Evolutionary conservation across 2,888 invertebrate species (phyloP), one percentile per base, ranked within the genome.

Genomic region (Calameuta idolon): DNA sequence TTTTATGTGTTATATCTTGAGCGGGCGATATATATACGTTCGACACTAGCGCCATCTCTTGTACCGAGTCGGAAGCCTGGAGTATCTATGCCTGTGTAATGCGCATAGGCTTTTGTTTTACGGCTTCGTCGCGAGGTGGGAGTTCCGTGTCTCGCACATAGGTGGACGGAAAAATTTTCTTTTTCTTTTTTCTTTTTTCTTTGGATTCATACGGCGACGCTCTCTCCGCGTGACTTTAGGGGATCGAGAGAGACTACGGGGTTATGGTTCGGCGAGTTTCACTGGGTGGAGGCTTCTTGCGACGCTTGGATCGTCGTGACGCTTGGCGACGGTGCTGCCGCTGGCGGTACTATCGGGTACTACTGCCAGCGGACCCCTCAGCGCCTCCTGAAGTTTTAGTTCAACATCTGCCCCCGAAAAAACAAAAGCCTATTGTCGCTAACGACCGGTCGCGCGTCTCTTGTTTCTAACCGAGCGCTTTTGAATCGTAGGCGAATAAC

Each of bases 341-440:
- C 55, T 12, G 5, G 12, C 4, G 23, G 12, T 69, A 69, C n/a
- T 69, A 33, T 12, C 12, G 30, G 69, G 69, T n/a, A 35, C 12
- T 35, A 35, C 3, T 35, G 11, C 35, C 35, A 12, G 35, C 3
- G 33, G 71, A 15, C 71, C 71, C 71, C 71, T 34, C 55, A 23
- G 55, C 55, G 55, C 31, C 71, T 71, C 71, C 71, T 71, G 33
- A 71, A 83, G 85, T 87, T 85, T 85, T 83, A 85, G 85, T 83
- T 86, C 88, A 90, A 91, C 91, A 91, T 91, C 91, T 91, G 91
- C 90, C 90, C 89, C 90, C 91, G 91, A 91, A 91, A 91, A 91
- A 91, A 91, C 91, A 91, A 91, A 91, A 91, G 91, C 89, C 91
- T 83, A 91, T 91, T 91, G 91, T 91, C 89, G 89, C 90, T 91